Evolutionary conservation across 1,140 invertebrate species (phyloP).

Genomic region (Himalopsyche phryganea): DNA sequence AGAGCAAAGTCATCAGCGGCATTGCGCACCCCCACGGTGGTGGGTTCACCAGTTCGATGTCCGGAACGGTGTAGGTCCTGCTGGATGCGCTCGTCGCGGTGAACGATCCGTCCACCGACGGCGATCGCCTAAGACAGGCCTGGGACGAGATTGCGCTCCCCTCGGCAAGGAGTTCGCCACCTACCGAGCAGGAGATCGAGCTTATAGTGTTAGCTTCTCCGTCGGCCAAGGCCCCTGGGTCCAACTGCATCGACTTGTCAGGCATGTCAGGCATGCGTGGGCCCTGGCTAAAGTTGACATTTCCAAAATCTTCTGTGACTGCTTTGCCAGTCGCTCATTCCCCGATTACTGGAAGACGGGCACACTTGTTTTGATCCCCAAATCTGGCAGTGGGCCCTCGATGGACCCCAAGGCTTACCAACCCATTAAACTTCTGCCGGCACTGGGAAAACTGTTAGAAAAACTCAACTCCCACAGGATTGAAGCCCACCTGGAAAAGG

Average conservation of each 20-base stretch:
- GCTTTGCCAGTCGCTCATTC: neutral
- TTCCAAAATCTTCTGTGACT: neutral
- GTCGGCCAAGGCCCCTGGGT: neutral
- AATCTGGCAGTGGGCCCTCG: constrained; percentile 34
- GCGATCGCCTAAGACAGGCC: neutral
- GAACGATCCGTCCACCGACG: neutral
- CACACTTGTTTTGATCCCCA: no score
- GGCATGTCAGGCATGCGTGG: neutral
- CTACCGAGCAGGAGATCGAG: neutral
- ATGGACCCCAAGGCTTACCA: constrained; percentile 39
- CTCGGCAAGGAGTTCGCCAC: neutral
- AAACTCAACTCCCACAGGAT: constrained; percentile 38
- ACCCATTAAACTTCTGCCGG: constrained; percentile 43
- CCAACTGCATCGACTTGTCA: neutral
- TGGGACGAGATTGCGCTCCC: neutral
- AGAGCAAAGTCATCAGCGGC: neutral
- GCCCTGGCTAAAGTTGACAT: neutral
- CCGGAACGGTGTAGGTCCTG: neutral
- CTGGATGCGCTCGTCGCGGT: neutral
- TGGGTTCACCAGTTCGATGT: neutral
- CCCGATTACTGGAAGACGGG: neutral
- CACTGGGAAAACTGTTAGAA: constrained; percentile 44
- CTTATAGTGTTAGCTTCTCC: neutral
- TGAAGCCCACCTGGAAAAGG: constrained; percentile 11
- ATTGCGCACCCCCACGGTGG: neutral